Evolutionary conservation across 2,888 invertebrate genomes (phyloP), one percentile per base, ranked within the genome.

Genomic region (Eristalinus aeneus): DNA sequence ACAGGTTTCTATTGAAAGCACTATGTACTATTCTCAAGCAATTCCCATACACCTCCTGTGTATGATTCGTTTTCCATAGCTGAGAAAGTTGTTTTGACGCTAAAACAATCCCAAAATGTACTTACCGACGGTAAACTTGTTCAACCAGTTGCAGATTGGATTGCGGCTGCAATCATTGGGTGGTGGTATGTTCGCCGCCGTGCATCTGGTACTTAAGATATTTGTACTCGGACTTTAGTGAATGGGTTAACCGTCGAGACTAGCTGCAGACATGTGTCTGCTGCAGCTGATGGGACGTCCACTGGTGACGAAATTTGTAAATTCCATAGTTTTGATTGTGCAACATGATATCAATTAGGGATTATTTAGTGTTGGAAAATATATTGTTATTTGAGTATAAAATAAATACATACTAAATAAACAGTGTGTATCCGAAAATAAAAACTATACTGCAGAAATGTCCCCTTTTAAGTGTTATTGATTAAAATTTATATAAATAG

Each of bases 21-120:
- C 20, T 58, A 60, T 68, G 67, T 63, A 75, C n/a, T 39, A 46
- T n/a, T 46, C 46, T 16, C 46, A 16, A 46, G 46, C 46, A 16
- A 46, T 46, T 46, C 16, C 46, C 46, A 46, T 46, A 46, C 46
- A 46, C 46, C 16, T 46, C 46, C 4, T 8, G 46, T 16, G 16
- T 46, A n/a, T 16, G 46, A 63, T 31, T 69, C 63, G 27, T 65
- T 36, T 71, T 77, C 71, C 16, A 22, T 64, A 34, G 32, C 54
- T 80, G 79, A 80, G 79, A 80, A 80, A 80, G 79, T 80, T 80
- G 73, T 80, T 80, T 80, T 80, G 79, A 73, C 79, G 73, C 73
- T 61, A 79, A 73, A 79, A 67, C 54, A 32, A 58, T 36, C 27
- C 36, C 46, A 67, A 67, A 60, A 67, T 56, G 20, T 73, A 80